These are phyloP conservation scores for Nothocercus nigrocapillus DNA, from an alignment of 2,113 vertebrate species.

Conservation along the genomic window DNA sequence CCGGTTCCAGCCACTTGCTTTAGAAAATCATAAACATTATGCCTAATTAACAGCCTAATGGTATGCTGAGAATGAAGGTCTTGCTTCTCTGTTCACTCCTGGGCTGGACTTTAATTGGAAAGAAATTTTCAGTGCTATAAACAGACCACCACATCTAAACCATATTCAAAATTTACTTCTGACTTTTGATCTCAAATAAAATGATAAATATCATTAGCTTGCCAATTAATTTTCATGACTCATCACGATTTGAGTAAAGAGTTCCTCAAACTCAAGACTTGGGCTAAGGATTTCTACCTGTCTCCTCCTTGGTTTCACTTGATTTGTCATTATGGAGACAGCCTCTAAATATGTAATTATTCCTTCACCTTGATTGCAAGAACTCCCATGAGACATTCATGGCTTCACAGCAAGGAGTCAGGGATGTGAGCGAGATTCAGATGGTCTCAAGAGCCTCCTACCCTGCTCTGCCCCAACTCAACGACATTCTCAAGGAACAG, in stretches of 20 bases:
- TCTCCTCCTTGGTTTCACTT: neutral
- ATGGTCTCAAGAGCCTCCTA: neutral
- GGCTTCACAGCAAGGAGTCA: neutral
- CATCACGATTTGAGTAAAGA: neutral
- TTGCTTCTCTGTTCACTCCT: constrained; percentile 19
- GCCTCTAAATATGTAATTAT: constrained; percentile 2
- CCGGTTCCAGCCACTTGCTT: neutral
- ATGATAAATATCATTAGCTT: constrained; percentile 22
- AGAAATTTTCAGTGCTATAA: constrained; percentile 37
- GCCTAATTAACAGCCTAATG: constrained; percentile 51
- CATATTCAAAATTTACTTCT: constrained; percentile 17
- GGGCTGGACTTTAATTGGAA: constrained; percentile 16
- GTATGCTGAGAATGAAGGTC: constrained; percentile 21
- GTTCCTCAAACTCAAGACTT: neutral
- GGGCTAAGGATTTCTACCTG: neutral
- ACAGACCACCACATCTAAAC: neutral
- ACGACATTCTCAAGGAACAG: neutral
- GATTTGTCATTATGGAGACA: neutral
- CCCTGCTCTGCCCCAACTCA: neutral
- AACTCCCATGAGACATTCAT: neutral
- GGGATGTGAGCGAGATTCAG: neutral
- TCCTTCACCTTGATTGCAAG: neutral
- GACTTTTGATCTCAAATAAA: neutral
- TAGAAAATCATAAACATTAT: constrained; percentile 56
- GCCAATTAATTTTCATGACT: neutral